Conservation (phyloP, 2,888 invertebrate genomes). For the Crematogaster levior region DNA sequence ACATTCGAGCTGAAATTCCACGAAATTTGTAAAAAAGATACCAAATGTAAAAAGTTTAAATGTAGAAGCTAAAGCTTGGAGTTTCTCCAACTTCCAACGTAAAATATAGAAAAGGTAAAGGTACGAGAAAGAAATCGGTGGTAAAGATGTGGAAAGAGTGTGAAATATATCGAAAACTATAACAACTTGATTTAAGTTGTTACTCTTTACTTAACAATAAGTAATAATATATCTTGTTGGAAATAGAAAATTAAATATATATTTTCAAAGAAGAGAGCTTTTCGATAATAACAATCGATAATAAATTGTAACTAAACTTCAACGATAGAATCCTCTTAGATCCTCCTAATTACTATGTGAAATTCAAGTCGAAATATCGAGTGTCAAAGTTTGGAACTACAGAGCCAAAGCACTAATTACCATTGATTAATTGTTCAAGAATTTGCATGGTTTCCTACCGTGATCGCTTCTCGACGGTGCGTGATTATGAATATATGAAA, state of each 20-base stretch:
- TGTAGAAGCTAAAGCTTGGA: conserved; percentile 1
- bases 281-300: not conserved
- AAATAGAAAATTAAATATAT: not conserved
- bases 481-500: conserved; percentile 35
- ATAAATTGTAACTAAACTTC: conserved; percentile 10
- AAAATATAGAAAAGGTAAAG: not conserved
- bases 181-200: not conserved
- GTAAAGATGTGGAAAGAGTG: not conserved
- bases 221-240: not conserved
- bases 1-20: not conserved
- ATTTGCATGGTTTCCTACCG: conserved; percentile 8
- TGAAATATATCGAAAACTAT: conserved; percentile 20
- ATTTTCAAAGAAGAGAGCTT: not conserved
- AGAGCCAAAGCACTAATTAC: conserved; percentile 30
- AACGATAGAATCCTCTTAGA: not conserved
- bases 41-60: conserved; percentile 12
- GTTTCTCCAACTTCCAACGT: not conserved
- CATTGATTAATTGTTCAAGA: conserved; percentile 43
- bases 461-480: conserved; percentile 6
- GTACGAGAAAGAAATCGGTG: not conserved
- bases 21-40: conserved; percentile 20
- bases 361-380: conserved; percentile 35
- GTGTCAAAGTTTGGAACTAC: conserved; percentile 35
- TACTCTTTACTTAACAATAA: not conserved
- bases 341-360: conserved; percentile 20